Percentiles rank a stretch among this genome's conserved stretches.
phyloP scores from a whole-genome alignment of 2,797 vertebrate species.

The Heliangelus exortis region DNA sequence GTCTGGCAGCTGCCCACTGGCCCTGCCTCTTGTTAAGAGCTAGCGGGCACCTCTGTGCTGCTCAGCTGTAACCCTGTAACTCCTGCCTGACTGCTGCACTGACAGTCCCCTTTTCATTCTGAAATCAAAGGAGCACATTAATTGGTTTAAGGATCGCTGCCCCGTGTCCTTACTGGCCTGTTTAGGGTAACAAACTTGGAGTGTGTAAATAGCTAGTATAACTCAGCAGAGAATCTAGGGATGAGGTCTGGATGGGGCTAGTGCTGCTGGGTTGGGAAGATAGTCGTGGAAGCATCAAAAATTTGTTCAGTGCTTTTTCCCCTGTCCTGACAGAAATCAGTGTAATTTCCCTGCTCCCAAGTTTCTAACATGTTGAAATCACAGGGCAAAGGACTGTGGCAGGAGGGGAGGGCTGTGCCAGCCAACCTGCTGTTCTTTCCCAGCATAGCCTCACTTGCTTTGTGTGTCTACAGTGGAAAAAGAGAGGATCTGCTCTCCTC shows the following conservation, averaged over 20 bases:
- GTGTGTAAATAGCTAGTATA: conserved; percentile 26
- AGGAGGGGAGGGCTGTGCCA: background rate
- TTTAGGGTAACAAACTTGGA: conserved; percentile 65
- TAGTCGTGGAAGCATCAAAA: background rate
- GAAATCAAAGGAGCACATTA: conserved; percentile 64
- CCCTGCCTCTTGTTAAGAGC: background rate
- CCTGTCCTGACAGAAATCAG: background rate
- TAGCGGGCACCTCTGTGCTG: conserved; percentile 34
- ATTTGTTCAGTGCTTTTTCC: background rate
- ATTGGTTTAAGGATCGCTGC: conserved; percentile 71
- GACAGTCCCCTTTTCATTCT: conserved; percentile 54
- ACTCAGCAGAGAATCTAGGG: background rate
- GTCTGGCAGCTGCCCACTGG: background rate
- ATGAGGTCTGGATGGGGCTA: background rate
- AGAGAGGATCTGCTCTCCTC: background rate
- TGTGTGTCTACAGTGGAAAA: background rate
- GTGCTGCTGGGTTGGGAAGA: background rate
- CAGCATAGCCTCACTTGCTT: fast-evolving
- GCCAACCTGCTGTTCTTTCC: background rate
- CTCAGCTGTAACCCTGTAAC: conserved; percentile 62
- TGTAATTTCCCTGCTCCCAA: background rate
- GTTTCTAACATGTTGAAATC: background rate
- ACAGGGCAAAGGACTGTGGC: background rate
- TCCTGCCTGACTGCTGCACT: background rate
- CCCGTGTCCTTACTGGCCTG: conserved; percentile 54